Percentiles rank a stretch among this genome's conserved stretches.
Conservation (phyloP, 2,113 vertebrate genomes). For the Emydura subglobosa region DNA sequence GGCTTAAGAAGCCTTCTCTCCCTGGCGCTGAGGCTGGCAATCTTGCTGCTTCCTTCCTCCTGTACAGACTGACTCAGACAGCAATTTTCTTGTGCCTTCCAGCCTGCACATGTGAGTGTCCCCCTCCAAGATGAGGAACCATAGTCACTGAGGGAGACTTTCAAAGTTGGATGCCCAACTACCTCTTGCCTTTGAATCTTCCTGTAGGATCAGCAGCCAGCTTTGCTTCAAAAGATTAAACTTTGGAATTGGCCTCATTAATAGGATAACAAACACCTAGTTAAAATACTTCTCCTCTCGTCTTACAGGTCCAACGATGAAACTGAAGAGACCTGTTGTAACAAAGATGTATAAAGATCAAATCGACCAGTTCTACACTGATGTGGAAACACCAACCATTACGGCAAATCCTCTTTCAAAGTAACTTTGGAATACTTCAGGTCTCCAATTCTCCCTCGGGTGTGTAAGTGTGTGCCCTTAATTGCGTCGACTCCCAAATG, state of each 20-base stretch:
- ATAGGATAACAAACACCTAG: fast-evolving
- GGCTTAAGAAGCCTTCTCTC: background rate
- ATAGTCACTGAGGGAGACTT: background rate
- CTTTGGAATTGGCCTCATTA: fast-evolving
- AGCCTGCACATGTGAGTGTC: background rate
- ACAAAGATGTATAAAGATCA: constrained; percentile 86
- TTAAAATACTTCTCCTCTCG: fast-evolving
- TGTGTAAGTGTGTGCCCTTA: too few species aligned
- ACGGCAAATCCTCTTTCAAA: constrained; percentile 56
- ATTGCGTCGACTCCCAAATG: background rate
- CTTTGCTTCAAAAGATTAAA: fast-evolving
- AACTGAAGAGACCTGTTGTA: constrained; percentile 86
- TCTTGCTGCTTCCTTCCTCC: background rate
- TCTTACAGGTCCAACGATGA: constrained; percentile 89
- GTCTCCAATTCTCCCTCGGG: background rate
- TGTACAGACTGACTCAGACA: background rate
- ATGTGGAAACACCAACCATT: constrained; percentile 62
- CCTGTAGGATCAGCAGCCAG: background rate
- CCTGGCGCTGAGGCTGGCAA: background rate
- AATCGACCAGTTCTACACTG: constrained; percentile 86
- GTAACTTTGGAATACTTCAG: background rate
- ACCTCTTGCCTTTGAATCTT: fast-evolving
- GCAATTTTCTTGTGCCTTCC: background rate
- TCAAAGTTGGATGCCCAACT: background rate
- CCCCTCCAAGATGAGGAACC: background rate